These are phyloP conservation scores for Andrena camellia DNA, from an alignment of 2,888 invertebrate species.

Conservation along the genomic window DNA sequence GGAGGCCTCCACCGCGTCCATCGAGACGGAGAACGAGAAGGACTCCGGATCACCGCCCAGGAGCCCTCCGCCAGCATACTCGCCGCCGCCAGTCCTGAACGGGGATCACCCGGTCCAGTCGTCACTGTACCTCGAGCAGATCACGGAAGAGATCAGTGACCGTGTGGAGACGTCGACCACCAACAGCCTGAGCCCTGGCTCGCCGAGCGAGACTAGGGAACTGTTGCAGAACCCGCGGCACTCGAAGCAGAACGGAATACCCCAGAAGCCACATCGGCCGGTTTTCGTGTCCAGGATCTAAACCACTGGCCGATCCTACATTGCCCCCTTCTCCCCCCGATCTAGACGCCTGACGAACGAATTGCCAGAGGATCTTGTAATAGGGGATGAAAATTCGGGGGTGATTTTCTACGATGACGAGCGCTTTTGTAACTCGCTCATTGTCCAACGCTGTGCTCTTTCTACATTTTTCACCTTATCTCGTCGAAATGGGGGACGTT, in stretches of 20 bases:
- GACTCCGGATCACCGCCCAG: constrained; percentile 76
- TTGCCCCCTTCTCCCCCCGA: background rate
- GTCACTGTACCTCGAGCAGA: constrained; percentile 89
- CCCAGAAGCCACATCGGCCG: constrained; percentile 75
- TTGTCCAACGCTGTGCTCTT: background rate
- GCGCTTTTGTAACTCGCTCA: constrained; percentile 2
- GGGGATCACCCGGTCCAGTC: constrained; percentile 87
- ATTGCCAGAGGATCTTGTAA: background rate
- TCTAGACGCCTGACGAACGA: background rate
- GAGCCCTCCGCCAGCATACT: constrained; percentile 82
- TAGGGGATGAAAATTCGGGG: constrained; percentile 14
- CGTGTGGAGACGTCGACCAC: constrained; percentile 87
- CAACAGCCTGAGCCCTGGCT: constrained; percentile 88
- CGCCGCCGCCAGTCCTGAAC: constrained; percentile 84
- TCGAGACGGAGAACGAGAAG: constrained; percentile 79
- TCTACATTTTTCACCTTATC: background rate
- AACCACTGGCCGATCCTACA: background rate
- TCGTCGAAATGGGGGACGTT: background rate
- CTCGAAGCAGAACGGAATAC: constrained; percentile 80
- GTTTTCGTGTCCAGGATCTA: constrained; percentile 80
- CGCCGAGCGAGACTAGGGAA: constrained; percentile 90
- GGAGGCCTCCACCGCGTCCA: constrained; percentile 85
- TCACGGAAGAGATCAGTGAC: constrained; percentile 89
- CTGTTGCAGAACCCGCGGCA: constrained; percentile 87
- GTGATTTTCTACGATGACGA: background rate